Evolutionary conservation across 2,797 vertebrate genomes (phyloP).

Genomic region (Acomys russatus): DNA sequence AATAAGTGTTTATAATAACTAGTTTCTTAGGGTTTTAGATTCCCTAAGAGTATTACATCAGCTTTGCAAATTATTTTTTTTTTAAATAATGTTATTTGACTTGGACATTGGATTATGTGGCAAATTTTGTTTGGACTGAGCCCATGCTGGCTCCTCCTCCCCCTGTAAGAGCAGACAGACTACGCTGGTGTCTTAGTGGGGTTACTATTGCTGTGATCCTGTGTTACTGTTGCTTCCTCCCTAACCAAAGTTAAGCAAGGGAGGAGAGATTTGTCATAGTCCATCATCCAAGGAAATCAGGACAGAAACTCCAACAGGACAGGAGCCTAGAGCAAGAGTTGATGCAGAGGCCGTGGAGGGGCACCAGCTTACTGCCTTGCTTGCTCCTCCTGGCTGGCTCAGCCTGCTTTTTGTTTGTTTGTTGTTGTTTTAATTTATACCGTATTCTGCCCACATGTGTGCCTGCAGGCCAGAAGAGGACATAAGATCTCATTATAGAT

Average conservation of each 20-base stretch:
- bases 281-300: neutral
- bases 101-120: constrained; percentile 13
- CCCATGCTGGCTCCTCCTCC: neutral
- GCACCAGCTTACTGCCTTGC: neutral
- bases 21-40: constrained; percentile 21
- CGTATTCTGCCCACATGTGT: too few species aligned
- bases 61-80: constrained; percentile 14
- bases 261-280: neutral
- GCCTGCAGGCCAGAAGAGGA: too few species aligned
- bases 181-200: neutral
- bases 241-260: neutral
- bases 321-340: neutral
- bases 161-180: constrained; percentile 38
- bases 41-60: neutral
- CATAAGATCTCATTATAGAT: too few species aligned
- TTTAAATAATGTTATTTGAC: neutral
- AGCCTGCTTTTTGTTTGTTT: neutral
- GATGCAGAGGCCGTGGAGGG: neutral
- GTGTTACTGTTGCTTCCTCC: neutral
- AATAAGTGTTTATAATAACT: neutral
- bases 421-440: too few species aligned
- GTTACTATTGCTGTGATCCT: neutral
- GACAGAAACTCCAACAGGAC: neutral
- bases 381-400: neutral
- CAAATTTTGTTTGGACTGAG: constrained; percentile 7